Base-by-base conservation (phyloP, 1,140 invertebrate genomes). In the Bombyx mori region DNA sequence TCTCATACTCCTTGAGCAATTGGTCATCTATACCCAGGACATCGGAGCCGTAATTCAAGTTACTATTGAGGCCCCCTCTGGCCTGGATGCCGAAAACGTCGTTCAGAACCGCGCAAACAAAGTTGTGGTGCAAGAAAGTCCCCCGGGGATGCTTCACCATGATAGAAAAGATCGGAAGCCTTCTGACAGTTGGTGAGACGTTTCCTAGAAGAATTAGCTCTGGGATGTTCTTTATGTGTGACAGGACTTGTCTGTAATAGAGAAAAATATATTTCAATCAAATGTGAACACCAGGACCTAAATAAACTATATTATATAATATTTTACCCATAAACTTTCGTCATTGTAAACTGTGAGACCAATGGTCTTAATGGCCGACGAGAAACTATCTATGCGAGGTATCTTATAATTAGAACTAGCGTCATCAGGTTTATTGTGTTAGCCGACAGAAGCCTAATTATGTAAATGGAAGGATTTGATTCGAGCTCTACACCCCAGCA, bases 21-120 rank as follows among this genome's bases (percentile, higher is more conserved):
- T 92, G 88, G 58, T 93, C 91, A 75, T 94, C 92, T 56, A 97
- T 96, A 35, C 95, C 96, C 57, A 98, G 89, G 8, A 97, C 86
- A 82, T 95, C 92, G 82, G 96, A 92, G 7, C 94, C 94, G 75
- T 97, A 97, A 55, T 94, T 93, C 44, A 86, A 58, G 52, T 82
- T 83, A 48, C 82, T 80, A n/a, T 79, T 81, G 49, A 95, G 93
- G 1, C 96, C 95, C 7, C 95, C 94, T 66, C 96, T 89, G 0
- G 94, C 93, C 84, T 98, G 96, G 47, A 98, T 95, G 0, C 97
- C 97, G 77, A 97, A 98, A 8, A 98, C 90, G 75, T 98, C 97
- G 71, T 98, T 98, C 4, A 98, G 89, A 1, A 98, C 88, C 2
- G 94, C 93, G 68, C 93, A 94, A 0, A 97, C 92, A 81, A 96